Evolutionary conservation across 2,888 invertebrate genomes (phyloP).

Genomic region (Dusona sp.): DNA sequence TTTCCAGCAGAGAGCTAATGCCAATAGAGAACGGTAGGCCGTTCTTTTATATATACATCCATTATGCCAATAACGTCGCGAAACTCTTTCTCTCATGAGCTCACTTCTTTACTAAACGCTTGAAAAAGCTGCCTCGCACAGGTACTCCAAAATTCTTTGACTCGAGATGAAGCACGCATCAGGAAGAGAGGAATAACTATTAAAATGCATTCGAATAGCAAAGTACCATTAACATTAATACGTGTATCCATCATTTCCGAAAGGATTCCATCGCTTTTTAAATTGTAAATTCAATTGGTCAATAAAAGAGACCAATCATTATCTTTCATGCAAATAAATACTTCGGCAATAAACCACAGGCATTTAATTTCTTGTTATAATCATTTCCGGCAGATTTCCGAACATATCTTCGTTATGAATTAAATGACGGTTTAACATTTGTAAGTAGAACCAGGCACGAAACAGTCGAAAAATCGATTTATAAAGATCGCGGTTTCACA

Average conservation of each 20-base stretch:
- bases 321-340: background rate
- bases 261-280: background rate
- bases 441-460: background rate
- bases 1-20: constrained; percentile 40
- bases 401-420: background rate
- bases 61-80: constrained; percentile 65
- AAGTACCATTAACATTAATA: too few species aligned
- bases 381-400: background rate
- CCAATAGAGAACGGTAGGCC: constrained; percentile 31
- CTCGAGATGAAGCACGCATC: too few species aligned
- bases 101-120: constrained; percentile 18
- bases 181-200: too few species aligned
- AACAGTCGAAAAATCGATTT: too few species aligned
- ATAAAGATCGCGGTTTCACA: too few species aligned
- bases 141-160: background rate
- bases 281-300: background rate
- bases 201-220: too few species aligned
- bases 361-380: background rate
- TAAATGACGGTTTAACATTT: background rate
- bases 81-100: constrained; percentile 43
- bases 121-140: background rate
- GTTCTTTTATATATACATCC: constrained; percentile 40
- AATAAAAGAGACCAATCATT: too few species aligned
- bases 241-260: too few species aligned
- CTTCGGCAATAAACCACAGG: background rate